Base-by-base conservation (phyloP, 2,888 invertebrate species). In the Brachypalpus laphriformis region DNA sequence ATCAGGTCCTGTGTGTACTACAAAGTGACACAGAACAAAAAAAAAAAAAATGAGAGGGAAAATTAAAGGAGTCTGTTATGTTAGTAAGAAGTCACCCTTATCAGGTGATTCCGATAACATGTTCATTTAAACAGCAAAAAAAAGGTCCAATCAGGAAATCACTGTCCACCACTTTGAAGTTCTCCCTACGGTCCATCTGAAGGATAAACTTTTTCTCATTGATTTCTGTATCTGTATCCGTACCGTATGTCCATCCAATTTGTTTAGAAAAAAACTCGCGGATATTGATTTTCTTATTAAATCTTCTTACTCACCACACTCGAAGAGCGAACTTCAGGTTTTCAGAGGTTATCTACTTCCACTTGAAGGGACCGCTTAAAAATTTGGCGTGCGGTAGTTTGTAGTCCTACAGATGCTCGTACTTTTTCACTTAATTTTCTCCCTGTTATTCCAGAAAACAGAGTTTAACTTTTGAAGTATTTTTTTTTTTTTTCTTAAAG, bases 51-150 rank as follows among this genome's bases (percentile, higher is more conserved):
- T 1, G n/a, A 45, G 54, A 47, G 22, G 20, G 31, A 34, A 76
- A 57, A 82, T 70, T 70, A 68, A 25, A 42, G 22, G 47, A 63
- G 31, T 56, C 20, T 56, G 49, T 42, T 42, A 59, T 45, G 72
- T 57, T 40, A 5, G 47, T n/a, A 11, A 16, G 22, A 47, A 57
- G 57, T 70, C 61, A 54, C 31, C 25, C 47, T 42, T n/a, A 65
- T 65, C 31, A 57, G 59, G 31, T 40, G 49, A n/a, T 57, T 34
- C 9, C n/a, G 34, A 34, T 51, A 61, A 59, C 51, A 57, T 76
- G 57, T 45, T 34, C 8, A 56, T 45, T 47, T 45, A 9, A 45
- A 45, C 9, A 42, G 31, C 7, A 49, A 51, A 40, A 80, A 20
- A 25, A 25, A 34, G 59, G 56, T 31, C 28, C 28, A 31, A 31